These are phyloP conservation scores for Leucosticte australis DNA, from an alignment of 2,113 vertebrate species.

Conservation along the genomic window DNA sequence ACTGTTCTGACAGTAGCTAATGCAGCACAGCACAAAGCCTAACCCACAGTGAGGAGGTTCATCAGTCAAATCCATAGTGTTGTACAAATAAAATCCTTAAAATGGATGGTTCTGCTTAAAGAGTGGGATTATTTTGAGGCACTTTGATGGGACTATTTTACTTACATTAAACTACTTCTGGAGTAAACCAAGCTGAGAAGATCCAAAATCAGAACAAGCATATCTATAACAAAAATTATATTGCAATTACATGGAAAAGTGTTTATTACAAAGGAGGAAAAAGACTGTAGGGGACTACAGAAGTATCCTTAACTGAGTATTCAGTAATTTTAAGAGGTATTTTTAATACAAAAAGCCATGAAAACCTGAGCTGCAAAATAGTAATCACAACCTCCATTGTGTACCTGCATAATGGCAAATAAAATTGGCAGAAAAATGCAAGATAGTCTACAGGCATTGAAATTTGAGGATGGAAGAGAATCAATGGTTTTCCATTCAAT, in stretches of 20 bases:
- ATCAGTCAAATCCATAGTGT: neutral
- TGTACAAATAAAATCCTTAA: neutral
- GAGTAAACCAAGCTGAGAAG: neutral
- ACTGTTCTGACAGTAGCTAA: neutral
- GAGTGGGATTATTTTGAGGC: neutral
- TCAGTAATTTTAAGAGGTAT: neutral
- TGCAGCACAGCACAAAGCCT: neutral
- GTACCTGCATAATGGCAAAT: neutral
- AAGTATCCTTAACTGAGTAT: neutral
- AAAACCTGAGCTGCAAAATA: neutral
- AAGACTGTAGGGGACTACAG: neutral
- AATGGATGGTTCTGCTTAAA: neutral
- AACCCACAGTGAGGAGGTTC: neutral
- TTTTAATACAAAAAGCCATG: neutral
- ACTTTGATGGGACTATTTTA: neutral
- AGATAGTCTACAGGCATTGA: neutral
- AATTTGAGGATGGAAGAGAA: neutral
- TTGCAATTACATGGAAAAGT: neutral
- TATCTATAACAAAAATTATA: neutral
- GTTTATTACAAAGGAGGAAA: neutral
- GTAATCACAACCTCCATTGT: neutral
- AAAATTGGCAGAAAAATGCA: neutral
- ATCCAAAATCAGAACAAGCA: neutral
- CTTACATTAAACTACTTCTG: neutral
- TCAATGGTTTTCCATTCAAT: neutral